A percentile compares a stretch with the other conserved stretches of the same genome.
Conservation (phyloP, 2,797 vertebrate species). For the Eulemur mongoz region DNA sequence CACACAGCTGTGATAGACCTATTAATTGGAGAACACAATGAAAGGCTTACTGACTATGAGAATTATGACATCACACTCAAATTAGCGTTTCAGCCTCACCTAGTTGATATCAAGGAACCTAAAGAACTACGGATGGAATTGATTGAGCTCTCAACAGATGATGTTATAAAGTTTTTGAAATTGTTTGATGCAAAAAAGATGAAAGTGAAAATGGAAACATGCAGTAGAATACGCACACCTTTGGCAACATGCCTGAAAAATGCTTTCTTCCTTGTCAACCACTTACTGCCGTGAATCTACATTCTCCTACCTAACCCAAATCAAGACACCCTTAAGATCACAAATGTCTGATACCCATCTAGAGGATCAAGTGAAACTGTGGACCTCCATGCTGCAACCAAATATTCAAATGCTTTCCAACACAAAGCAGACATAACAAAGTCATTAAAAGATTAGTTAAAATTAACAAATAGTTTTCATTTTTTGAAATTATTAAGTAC, state of each 20-base stretch:
- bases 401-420: not conserved
- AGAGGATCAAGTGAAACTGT: not conserved
- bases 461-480: not conserved
- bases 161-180: not conserved
- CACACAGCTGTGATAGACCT: not conserved
- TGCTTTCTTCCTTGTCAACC: not conserved
- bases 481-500: not conserved
- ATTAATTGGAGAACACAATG: not conserved
- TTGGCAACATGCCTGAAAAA: not conserved
- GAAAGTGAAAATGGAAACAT: not conserved
- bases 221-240: not conserved
- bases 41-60: not conserved
- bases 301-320: not conserved
- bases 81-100: not conserved
- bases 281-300: not conserved
- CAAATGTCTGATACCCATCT: not conserved
- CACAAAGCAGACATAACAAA: not conserved
- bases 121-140: not conserved
- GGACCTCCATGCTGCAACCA: not conserved
- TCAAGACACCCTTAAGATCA: not conserved
- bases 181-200: not conserved
- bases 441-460: not conserved
- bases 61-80: not conserved
- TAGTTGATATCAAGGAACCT: not conserved
- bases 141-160: not conserved